Conservation (phyloP, 2,888 invertebrate species). For the Perizoma flavofasciatum region DNA sequence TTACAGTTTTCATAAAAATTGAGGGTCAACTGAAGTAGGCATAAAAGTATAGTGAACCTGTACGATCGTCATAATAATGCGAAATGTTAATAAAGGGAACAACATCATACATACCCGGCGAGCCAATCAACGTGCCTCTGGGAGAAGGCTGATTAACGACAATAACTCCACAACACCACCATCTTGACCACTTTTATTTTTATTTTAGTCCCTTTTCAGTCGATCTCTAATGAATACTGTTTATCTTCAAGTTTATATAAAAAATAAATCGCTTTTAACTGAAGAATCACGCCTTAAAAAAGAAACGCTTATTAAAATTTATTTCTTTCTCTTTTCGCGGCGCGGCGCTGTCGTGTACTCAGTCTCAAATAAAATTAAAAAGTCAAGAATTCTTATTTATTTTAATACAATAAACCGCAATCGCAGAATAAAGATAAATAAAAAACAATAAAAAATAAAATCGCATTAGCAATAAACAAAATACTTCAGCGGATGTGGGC, state of each 20-base stretch:
- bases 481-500: conserved; percentile 84
- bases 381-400: conserved; percentile 84
- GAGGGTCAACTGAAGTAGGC: too few species aligned
- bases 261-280: conserved; percentile 84
- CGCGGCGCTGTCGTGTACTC: conserved; percentile 81
- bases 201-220: conserved; percentile 80
- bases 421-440: conserved; percentile 84
- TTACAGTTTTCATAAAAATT: too few species aligned
- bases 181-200: conserved; percentile 78
- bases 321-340: conserved; percentile 81
- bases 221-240: conserved; percentile 84
- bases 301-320: conserved; percentile 84
- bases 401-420: conserved; percentile 85
- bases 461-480: conserved; percentile 85
- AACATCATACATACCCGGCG: conserved; percentile 51
- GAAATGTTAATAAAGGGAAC: conserved; percentile 68
- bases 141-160: conserved; percentile 76
- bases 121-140: conserved; percentile 72
- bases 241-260: conserved; percentile 82
- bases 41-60: conserved; percentile 25
- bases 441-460: conserved; percentile 84
- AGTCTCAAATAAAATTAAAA: conserved; percentile 82
- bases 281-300: conserved; percentile 84
- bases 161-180: conserved; percentile 80
- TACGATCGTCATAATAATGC: conserved; percentile 63